phyloP scores from a whole-genome alignment of 2,797 vertebrate genomes.

The Remorina albescens region DNA sequence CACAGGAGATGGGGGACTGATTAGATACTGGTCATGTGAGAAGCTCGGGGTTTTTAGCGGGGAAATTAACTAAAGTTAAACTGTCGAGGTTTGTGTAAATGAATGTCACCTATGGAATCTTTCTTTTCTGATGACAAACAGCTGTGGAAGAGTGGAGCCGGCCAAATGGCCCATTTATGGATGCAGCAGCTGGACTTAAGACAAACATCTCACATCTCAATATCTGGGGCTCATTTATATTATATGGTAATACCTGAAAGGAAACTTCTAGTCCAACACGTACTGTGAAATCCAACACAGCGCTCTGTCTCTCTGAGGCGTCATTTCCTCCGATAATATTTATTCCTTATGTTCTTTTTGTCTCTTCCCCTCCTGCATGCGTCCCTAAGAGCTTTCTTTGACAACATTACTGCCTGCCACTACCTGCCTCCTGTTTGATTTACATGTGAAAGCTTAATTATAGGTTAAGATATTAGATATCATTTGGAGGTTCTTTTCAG shows the following conservation, averaged over 20 bases:
- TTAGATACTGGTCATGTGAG: slow-evolving; percentile 58
- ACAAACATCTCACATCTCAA: slow-evolving; percentile 50
- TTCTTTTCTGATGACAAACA: slow-evolving; percentile 46
- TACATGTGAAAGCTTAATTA: slow-evolving; percentile 9
- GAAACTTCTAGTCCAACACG: slow-evolving; percentile 5
- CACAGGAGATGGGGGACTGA: slow-evolving; percentile 58
- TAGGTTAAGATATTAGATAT: slow-evolving; percentile 25
- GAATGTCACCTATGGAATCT: slow-evolving; percentile 20
- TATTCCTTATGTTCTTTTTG: slow-evolving; percentile 5
- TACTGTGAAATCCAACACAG: slow-evolving; percentile 31
- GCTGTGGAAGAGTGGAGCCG: slow-evolving; percentile 37
- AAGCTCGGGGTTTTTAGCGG: slow-evolving; percentile 48
- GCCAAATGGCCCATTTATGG: slow-evolving; percentile 21
- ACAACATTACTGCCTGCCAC: background rate
- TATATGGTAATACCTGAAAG: slow-evolving; percentile 12
- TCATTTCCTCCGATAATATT: slow-evolving; percentile 20
- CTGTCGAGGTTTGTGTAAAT: slow-evolving; percentile 48
- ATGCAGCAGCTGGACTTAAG: slow-evolving; percentile 45
- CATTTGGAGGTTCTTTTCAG: slow-evolving; percentile 17
- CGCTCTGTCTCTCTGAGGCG: background rate
- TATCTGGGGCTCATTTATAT: slow-evolving; percentile 37
- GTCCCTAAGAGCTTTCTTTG: background rate
- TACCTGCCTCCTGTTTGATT: background rate
- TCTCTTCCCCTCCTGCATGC: background rate
- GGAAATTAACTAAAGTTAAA: slow-evolving; percentile 55